Percentiles rank a stretch among this genome's conserved stretches.
phyloP scores from a whole-genome alignment of 2,113 vertebrate genomes.

The Clarias macrocephalus region DNA sequence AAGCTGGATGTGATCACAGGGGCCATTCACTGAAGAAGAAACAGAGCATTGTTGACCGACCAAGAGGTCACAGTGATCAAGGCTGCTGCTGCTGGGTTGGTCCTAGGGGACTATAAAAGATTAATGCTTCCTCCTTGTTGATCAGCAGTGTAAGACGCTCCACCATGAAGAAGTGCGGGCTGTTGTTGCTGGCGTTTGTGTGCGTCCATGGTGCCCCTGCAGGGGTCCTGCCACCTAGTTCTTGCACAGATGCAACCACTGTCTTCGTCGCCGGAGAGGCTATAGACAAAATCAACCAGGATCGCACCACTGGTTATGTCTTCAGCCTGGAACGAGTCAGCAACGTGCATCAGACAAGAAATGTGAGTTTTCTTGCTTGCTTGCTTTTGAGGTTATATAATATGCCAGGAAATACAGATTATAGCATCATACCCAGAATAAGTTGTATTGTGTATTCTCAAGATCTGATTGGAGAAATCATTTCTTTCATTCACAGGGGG shows the following conservation, averaged over 20 bases:
- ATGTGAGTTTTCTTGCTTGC: constrained; percentile 63
- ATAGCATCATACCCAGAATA: too few species aligned
- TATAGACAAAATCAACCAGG: constrained; percentile 68
- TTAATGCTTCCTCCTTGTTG: not conserved
- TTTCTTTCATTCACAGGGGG: constrained; percentile 56
- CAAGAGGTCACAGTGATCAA: constrained; percentile 18
- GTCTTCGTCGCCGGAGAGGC: constrained; percentile 58
- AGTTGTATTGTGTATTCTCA: not conserved
- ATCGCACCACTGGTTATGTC: constrained; percentile 68
- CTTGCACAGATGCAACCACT: constrained; percentile 58
- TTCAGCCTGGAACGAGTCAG: constrained; percentile 64
- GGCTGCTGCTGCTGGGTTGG: not conserved
- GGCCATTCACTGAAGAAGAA: constrained; percentile 20
- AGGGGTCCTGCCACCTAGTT: constrained; percentile 40
- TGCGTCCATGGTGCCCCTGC: constrained; percentile 56
- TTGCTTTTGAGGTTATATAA: not conserved
- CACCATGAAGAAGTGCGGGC: constrained; percentile 62
- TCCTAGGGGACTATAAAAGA: constrained; percentile 21
- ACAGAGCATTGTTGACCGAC: constrained; percentile 41
- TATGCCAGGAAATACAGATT: not conserved
- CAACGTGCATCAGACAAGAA: constrained; percentile 59
- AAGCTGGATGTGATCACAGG: constrained; percentile 19
- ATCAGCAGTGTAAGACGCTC: constrained; percentile 18
- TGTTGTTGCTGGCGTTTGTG: constrained; percentile 55
- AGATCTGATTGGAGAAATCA: not conserved